Base-by-base conservation (phyloP, 2,797 vertebrate genomes). In the Acomys russatus region DNA sequence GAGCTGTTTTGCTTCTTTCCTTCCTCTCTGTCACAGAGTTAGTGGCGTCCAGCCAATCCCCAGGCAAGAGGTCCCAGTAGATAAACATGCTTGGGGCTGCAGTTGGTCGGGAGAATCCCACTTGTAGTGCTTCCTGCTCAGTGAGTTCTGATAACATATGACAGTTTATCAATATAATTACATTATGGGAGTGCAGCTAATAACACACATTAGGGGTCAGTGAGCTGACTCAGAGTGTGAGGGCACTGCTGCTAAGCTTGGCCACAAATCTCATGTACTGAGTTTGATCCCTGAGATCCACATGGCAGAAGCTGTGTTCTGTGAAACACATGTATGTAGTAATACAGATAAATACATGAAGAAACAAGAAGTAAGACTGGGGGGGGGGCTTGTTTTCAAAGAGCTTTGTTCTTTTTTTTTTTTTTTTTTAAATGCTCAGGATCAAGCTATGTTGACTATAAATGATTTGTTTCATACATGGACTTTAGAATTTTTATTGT, bases 381-480 rank as follows among this genome's bases (percentile, higher is more conserved):
- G 38, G 23, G 38, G 44, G 6, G 28, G 44, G 30, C 64, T 61
- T 23, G 38, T 33, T 51, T 59, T 70, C 76, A 56, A 56, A 14
- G n/a, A 44, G 35, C 61, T 77, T 89, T 49, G 38, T 4, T 63
- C 51, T 64, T n/a, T n/a, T n/a, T n/a, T n/a, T n/a, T n/a, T n/a
- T n/a, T n/a, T n/a, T n/a, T n/a, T n/a, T n/a, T n/a, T n/a, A n/a
- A 10, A 96, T 83, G 59, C 10, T 56, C 14, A 90, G 88, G 44
- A 76, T 84, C 91, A 87, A 91, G 78, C 35, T 38, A 33, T 88
- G 28, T 61, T 95, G 51, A 68, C 64, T 54, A 0, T 88, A 76
- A 88, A 87, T 86, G 10, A 85, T 74, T 96, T 94, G 30, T 73
- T 94, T 86, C 30, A 68, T 92, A 30, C 2, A 9, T 84, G 92